These are phyloP conservation scores for Aphelinus certus DNA, from an alignment of 1,140 invertebrate genomes.

Conservation along the genomic window DNA sequence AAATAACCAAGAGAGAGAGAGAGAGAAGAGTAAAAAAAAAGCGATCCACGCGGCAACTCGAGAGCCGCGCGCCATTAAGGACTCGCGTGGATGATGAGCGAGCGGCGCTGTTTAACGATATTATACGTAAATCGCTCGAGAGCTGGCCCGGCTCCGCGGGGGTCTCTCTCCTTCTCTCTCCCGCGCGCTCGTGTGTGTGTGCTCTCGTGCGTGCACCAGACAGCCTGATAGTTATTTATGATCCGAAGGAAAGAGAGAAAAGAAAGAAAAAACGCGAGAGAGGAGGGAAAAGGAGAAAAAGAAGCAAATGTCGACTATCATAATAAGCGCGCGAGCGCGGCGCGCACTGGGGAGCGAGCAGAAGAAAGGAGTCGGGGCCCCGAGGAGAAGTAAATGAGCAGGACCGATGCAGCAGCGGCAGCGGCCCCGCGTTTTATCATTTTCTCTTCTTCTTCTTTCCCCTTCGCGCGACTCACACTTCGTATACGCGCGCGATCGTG, in stretches of 20 bases:
- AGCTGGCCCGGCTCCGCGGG: conserved; percentile 54
- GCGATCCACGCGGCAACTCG: conserved; percentile 29
- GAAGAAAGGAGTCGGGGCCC: too few relatives aligned
- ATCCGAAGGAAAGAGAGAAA: conserved; percentile 50
- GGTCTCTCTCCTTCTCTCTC: conserved; percentile 40
- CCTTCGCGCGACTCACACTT: too few relatives aligned
- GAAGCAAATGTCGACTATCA: conserved; percentile 52
- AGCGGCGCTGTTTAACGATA: conserved; percentile 47
- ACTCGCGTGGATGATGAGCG: conserved; percentile 37
- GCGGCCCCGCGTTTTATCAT: too few relatives aligned
- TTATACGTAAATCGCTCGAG: conserved; percentile 50
- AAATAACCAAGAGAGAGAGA: too few relatives aligned
- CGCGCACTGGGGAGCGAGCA: conserved; percentile 42
- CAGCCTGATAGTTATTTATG: conserved; percentile 59
- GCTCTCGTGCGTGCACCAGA: too few relatives aligned
- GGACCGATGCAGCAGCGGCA: too few relatives aligned
- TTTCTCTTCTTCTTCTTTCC: too few relatives aligned
- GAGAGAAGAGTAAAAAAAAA: neutral
- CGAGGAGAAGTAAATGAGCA: too few relatives aligned
- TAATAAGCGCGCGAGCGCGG: conserved; percentile 54
- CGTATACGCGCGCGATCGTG: too few relatives aligned
- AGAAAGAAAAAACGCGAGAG: too few relatives aligned
- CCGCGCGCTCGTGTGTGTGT: too few relatives aligned
- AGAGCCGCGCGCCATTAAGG: conserved; percentile 33
- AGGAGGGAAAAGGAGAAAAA: too few relatives aligned